A percentile compares a stretch with the other conserved stretches of the same genome.
Evolutionary conservation across 2,113 vertebrate species (phyloP).

Genomic region (Baryphthengus martii): DNA sequence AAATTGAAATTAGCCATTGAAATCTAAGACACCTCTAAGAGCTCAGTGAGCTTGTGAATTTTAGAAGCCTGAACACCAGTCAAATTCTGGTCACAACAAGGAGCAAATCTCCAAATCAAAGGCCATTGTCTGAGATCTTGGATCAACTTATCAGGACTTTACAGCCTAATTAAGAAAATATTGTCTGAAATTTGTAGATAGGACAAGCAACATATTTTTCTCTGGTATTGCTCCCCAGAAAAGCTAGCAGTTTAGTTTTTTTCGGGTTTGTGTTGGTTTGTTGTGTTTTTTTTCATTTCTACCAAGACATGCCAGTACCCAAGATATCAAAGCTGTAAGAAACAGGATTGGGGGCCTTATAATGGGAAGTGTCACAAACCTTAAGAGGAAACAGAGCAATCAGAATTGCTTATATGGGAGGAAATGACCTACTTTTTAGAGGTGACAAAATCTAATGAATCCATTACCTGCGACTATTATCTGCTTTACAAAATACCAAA

Average conservation of each 20-base stretch:
- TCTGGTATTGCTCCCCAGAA: neutral
- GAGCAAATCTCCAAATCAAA: neutral
- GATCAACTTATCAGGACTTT: neutral
- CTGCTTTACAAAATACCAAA: neutral
- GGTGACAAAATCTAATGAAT: neutral
- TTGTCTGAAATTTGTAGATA: neutral
- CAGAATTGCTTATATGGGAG: neutral
- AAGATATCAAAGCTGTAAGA: neutral
- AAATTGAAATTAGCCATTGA: neutral
- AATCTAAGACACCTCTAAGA: neutral
- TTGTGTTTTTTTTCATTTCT: neutral
- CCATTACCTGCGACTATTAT: neutral
- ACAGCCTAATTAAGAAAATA: neutral
- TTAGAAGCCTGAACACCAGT: neutral
- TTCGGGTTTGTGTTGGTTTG: rapidly evolving
- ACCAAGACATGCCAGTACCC: neutral
- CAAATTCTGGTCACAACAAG: neutral
- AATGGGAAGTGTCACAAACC: neutral
- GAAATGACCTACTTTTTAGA: neutral
- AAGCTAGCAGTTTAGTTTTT: rapidly evolving
- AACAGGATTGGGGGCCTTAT: neutral
- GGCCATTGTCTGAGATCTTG: neutral
- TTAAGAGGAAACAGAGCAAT: neutral
- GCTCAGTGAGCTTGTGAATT: neutral
- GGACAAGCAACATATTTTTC: neutral